Evolutionary conservation across 1,140 invertebrate genomes (phyloP).

Genomic region (Drosophila trapezifrons): DNA sequence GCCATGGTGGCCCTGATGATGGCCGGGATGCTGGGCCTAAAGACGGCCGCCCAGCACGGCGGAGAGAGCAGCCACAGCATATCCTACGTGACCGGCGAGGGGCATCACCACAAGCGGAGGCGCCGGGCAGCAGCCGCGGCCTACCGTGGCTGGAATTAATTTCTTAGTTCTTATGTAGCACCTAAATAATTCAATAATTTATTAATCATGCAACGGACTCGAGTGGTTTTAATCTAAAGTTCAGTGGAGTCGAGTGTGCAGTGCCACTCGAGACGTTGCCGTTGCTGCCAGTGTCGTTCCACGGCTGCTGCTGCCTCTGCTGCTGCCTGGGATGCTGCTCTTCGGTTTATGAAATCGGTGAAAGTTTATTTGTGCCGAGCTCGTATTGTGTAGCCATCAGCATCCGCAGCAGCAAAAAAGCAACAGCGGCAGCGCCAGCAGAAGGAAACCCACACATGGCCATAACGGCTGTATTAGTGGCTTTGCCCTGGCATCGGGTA

Average conservation of each 20-base stretch:
- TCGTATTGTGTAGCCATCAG: slow-evolving; percentile 55
- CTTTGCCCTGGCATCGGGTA: slow-evolving; percentile 22
- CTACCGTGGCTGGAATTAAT: slow-evolving; percentile 86
- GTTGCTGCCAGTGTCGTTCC: neutral
- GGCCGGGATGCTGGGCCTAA: slow-evolving; percentile 89
- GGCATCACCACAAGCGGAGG: slow-evolving; percentile 85
- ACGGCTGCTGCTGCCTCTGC: slow-evolving; percentile 7
- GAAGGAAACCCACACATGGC: slow-evolving; percentile 56
- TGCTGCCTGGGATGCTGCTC: slow-evolving; percentile 48
- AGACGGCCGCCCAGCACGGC: slow-evolving; percentile 87
- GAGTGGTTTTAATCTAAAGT: slow-evolving; percentile 33
- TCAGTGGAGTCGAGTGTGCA: slow-evolving; percentile 34
- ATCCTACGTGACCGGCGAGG: slow-evolving; percentile 88
- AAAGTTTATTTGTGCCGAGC: slow-evolving; percentile 80
- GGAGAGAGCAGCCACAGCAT: slow-evolving; percentile 88
- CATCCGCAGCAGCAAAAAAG: slow-evolving; percentile 34
- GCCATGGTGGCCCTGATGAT: slow-evolving; percentile 90
- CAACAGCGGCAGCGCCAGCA: slow-evolving; percentile 24
- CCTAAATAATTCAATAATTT: slow-evolving; percentile 74
- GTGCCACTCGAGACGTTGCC: slow-evolving; percentile 31
- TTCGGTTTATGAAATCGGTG: slow-evolving; percentile 65
- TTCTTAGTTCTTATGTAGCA: slow-evolving; percentile 43
- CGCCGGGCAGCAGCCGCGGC: slow-evolving; percentile 85
- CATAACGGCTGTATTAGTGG: slow-evolving; percentile 24
- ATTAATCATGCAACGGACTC: slow-evolving; percentile 52